Percentiles rank a stretch among this genome's conserved stretches.
phyloP scores from a whole-genome alignment of 2,797 vertebrate genomes.

The Mycteria americana region DNA sequence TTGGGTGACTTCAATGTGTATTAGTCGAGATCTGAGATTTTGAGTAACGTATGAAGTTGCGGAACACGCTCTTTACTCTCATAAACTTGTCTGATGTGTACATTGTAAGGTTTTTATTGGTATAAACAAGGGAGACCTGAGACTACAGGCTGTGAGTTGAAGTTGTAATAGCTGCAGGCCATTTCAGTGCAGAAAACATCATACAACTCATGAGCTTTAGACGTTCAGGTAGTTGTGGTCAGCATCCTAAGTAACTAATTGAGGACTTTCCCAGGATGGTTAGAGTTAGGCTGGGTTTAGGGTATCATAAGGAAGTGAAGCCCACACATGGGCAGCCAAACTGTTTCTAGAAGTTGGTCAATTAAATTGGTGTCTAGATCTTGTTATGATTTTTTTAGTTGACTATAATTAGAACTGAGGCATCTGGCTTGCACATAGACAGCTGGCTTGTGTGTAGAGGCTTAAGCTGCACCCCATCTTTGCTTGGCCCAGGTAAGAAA shows the following conservation, averaged over 20 bases:
- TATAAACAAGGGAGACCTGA: neutral
- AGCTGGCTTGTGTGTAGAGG: neutral
- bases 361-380: neutral
- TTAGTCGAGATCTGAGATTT: neutral
- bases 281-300: neutral
- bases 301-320: neutral
- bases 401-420: neutral
- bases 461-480: neutral
- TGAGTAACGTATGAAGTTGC: neutral
- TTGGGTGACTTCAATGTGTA: neutral
- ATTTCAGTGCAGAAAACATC: neutral
- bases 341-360: neutral
- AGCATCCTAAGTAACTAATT: neutral
- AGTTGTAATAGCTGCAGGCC: neutral
- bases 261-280: neutral
- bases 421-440: neutral
- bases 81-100: neutral
- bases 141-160: no score
- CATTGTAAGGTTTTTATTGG: no score
- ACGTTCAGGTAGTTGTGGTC: no score
- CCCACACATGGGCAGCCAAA: no score
- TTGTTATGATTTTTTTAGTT: neutral
- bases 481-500: neutral
- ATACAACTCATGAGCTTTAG: accelerated
- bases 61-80: neutral